Evolutionary conservation across 2,888 invertebrate species (phyloP).

Genomic region (Andrena camellia): DNA sequence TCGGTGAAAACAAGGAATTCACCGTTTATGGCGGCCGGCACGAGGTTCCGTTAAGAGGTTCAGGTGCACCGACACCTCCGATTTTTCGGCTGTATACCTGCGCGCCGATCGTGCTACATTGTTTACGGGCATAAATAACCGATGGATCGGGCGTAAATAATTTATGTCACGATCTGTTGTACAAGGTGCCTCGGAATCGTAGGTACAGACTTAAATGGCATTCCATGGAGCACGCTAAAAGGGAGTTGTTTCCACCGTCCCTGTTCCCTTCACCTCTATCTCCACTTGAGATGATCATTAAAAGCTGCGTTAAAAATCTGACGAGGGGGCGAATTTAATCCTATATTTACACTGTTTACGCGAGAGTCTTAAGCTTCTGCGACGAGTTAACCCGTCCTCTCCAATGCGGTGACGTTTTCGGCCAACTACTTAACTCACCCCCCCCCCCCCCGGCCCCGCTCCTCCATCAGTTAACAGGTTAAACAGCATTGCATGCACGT

Average conservation of each 20-base stretch:
- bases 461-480: neutral
- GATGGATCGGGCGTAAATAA: neutral
- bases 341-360: no score
- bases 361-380: no score
- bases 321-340: no score
- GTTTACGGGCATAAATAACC: neutral
- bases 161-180: neutral
- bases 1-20: slow-evolving; percentile 28
- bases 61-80: slow-evolving; percentile 5
- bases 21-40: slow-evolving; percentile 22
- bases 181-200: neutral
- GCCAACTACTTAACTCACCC: neutral
- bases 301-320: no score
- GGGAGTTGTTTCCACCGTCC: neutral
- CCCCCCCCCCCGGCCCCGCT: no score
- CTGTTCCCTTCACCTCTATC: neutral
- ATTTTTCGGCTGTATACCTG: slow-evolving; percentile 22
- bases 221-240: no score
- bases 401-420: neutral
- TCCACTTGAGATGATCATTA: no score
- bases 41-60: neutral
- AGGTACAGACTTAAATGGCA: no score
- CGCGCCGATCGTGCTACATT: neutral
- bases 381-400: neutral
- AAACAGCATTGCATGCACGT: slow-evolving; percentile 10